Evolutionary conservation across 2,113 vertebrate species (phyloP), one percentile per base, ranked within the genome.

Genomic region (Malurus melanocephalus): DNA sequence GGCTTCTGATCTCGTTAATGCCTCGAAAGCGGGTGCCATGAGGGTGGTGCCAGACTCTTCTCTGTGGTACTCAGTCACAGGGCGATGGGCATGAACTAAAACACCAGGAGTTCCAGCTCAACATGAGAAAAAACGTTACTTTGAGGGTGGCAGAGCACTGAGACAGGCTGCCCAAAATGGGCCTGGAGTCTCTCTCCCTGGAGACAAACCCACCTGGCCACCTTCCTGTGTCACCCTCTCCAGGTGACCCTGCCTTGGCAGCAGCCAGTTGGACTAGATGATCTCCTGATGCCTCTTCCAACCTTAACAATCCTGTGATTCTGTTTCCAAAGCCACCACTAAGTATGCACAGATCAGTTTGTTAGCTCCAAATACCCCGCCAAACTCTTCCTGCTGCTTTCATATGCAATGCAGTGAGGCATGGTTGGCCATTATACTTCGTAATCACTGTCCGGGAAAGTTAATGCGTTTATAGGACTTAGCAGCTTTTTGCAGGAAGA

Each of bases 401-500:
- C 24, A 24, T 2, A 0, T 1, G 0, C 16, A 21, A 1, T 2
- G 28, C 11, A 33, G 32, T 15, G 46, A 22, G 46, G 49, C 46
- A 53, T 61, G 59, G 38, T 9, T 55, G 30, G 40, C 11, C 40
- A 5, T 42, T 1, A 1, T 10, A 23, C 9, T 33, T 23, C 38
- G 33, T 17, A n/a, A 21, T 46, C 20, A 7, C n/a, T 13, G 55
- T n/a, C 18, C 7, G 2, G 28, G 23, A 57, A 51, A n/a, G 42
- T 35, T 40, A 17, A n/a, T 6, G 16, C 0, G 0, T 53, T 16
- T 1, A 0, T 3, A 21, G 57, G 40, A 38, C 19, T 55, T 38
- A 6, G 22, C 40, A 67, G 53, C 20, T 32, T 85, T 78, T 38
- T 52, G 46, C 60, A 48, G 60, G 16, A 61, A 72, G 30, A 59